A percentile compares a stretch with the other conserved stretches of the same genome.
Conservation (phyloP, 2,113 vertebrate genomes). For the Dipodomys stephensi region DNA sequence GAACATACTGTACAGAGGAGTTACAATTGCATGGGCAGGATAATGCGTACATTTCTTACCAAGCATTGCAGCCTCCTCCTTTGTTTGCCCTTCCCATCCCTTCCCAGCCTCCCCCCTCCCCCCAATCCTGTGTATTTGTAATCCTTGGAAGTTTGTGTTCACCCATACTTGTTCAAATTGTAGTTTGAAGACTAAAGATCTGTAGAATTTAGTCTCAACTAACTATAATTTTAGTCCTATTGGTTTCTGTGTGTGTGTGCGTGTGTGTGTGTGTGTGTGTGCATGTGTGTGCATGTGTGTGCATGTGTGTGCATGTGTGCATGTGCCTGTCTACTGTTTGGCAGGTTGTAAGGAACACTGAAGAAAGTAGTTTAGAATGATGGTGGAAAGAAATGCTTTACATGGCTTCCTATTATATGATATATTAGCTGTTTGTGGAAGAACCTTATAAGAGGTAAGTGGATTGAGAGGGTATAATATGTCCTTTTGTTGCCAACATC, state of each 20-base stretch:
- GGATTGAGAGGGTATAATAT: background rate
- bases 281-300: too few species aligned
- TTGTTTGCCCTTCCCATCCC: too few species aligned
- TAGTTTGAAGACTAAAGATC: background rate
- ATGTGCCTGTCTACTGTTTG: background rate
- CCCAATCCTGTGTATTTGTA: background rate
- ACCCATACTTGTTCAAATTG: background rate
- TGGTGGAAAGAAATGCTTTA: background rate
- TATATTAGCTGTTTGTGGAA: constrained; percentile 6
- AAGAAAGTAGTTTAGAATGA: background rate
- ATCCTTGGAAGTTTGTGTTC: background rate
- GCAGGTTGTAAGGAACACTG: background rate
- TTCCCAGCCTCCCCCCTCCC: too few species aligned
- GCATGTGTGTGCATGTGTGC: too few species aligned
- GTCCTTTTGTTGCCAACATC: constrained; percentile 42
- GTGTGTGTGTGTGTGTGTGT: too few species aligned
- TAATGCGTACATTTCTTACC: too few species aligned
- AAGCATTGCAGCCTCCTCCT: too few species aligned
- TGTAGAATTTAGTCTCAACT: background rate
- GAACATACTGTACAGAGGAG: too few species aligned
- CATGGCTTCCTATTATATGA: background rate
- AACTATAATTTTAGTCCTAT: background rate
- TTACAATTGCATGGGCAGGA: too few species aligned
- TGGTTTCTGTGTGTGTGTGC: background rate
- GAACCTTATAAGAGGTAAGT: background rate